Evolutionary conservation across 2,113 vertebrate species (phyloP).

Genomic region (Gallinago media): DNA sequence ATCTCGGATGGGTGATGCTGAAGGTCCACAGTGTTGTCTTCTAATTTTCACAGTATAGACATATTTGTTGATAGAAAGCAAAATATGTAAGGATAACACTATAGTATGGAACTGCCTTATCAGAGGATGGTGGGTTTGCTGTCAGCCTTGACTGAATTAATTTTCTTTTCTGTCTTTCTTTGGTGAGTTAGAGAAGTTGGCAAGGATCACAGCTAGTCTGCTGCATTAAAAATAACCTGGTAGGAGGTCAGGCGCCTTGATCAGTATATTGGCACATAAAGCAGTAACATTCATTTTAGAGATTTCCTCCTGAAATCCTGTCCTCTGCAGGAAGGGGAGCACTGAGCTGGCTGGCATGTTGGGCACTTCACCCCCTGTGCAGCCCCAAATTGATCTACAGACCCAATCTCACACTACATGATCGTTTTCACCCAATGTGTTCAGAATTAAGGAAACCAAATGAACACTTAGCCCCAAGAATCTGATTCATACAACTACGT

Average conservation of each 20-base stretch:
- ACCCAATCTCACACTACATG: not conserved
- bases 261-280: not conserved
- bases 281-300: not conserved
- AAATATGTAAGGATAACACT: not conserved
- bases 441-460: not conserved
- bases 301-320: not conserved
- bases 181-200: not conserved
- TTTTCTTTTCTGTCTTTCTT: not conserved
- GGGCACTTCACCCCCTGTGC: not conserved
- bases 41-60: not conserved
- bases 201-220: not conserved
- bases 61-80: not conserved
- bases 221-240: not conserved
- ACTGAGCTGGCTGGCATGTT: not conserved
- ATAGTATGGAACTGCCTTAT: not conserved
- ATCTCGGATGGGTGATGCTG: not conserved
- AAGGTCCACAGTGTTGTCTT: not conserved
- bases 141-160: not conserved
- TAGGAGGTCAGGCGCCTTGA: accelerated
- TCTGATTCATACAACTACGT: not conserved
- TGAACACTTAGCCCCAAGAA: not conserved
- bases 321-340: not conserved
- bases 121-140: not conserved
- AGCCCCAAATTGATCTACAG: not conserved
- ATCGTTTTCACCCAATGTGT: not conserved